Conservation (phyloP, 2,797 vertebrate genomes). For the Lophotriccus pileatus region DNA sequence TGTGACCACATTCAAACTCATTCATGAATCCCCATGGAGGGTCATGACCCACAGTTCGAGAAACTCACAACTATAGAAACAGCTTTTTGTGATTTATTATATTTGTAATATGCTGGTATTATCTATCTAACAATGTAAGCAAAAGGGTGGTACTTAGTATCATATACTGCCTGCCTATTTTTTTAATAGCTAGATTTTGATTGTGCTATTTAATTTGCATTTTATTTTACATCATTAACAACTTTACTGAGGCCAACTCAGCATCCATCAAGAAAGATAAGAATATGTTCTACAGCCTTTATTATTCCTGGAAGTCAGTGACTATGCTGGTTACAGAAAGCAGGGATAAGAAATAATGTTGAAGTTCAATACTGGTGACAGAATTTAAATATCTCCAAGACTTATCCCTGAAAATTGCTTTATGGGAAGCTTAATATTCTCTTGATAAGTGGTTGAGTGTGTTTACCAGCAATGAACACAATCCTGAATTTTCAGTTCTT, state of each 20-base stretch:
- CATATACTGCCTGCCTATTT: not conserved
- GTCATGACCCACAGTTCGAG: constrained; percentile 12
- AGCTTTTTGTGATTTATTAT: not conserved
- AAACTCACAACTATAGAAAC: not conserved
- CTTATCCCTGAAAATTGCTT: constrained; percentile 12
- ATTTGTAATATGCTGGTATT: not conserved
- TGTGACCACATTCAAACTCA: constrained; percentile 1
- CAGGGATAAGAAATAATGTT: not conserved
- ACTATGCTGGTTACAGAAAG: constrained; percentile 13
- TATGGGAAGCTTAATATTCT: constrained; percentile 7
- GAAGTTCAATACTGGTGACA: constrained; percentile 4
- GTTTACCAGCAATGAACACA: not conserved
- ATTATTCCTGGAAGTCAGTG: constrained; percentile 41
- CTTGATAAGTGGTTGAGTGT: not conserved
- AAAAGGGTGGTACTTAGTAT: not conserved
- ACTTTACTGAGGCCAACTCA: constrained; percentile 31
- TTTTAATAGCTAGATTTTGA: constrained; percentile 59
- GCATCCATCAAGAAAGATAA: constrained; percentile 45
- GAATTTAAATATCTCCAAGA: constrained; percentile 10
- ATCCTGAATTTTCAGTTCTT: not conserved
- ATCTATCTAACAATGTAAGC: not conserved
- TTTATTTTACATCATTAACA: constrained; percentile 56
- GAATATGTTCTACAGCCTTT: constrained; percentile 32
- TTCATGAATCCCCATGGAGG: not conserved
- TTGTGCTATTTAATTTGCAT: constrained; percentile 60